Conservation (phyloP, 2,113 vertebrate genomes). For the Ptyas mucosa region DNA sequence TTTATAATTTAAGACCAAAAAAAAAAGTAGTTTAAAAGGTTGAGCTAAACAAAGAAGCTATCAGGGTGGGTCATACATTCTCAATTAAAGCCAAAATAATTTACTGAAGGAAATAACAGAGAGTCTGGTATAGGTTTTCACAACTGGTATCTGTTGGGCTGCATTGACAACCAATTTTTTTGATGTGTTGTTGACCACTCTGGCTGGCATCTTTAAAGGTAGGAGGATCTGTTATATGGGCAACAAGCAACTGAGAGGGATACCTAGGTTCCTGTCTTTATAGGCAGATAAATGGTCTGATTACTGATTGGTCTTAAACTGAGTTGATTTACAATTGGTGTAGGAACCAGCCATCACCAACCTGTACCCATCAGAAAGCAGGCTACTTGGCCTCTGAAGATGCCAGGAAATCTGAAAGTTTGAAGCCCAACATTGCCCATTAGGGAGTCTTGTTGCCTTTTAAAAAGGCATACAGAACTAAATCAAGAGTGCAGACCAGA, state of each 20-base stretch:
- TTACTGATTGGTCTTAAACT: background rate
- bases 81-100: background rate
- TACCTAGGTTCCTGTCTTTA: background rate
- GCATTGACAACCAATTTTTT: background rate
- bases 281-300: background rate
- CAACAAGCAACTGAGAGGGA: background rate
- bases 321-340: background rate
- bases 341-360: background rate
- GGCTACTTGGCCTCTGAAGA: background rate
- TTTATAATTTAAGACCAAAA: constrained; percentile 17
- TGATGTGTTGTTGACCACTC: background rate
- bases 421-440: background rate
- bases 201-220: background rate
- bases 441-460: background rate
- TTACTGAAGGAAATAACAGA: background rate
- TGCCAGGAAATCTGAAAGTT: background rate
- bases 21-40: constrained; percentile 20
- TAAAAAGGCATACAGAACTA: background rate
- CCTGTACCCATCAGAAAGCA: background rate
- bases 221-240: background rate
- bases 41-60: constrained; percentile 2
- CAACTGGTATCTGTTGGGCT: background rate
- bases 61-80: background rate
- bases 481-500: background rate
- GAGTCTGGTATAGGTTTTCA: background rate